Conservation (phyloP, 2,113 vertebrate species). For the Kryptolebias marmoratus region DNA sequence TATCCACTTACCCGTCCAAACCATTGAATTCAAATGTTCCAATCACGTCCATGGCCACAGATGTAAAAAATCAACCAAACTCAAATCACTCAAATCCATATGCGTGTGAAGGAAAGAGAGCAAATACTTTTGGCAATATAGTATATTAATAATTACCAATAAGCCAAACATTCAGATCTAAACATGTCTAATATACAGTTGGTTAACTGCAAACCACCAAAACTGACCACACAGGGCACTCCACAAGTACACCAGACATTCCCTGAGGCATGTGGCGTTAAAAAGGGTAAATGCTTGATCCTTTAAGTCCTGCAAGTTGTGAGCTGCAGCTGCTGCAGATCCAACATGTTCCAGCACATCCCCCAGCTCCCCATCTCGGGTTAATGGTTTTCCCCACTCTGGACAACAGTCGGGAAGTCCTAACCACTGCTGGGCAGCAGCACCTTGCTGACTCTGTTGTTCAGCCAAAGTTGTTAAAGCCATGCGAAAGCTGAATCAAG, state of each 20-base stretch:
- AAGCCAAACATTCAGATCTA: no score
- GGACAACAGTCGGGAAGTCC: not conserved
- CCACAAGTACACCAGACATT: not conserved
- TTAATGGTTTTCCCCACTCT: not conserved
- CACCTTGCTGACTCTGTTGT: not conserved
- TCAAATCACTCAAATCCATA: no score
- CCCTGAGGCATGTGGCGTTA: not conserved
- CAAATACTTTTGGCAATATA: no score
- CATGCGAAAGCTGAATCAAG: not conserved
- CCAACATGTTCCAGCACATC: not conserved
- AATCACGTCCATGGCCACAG: no score
- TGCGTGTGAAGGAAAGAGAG: no score
- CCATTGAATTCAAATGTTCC: no score
- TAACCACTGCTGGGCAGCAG: not conserved
- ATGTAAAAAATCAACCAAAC: no score
- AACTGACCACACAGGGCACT: not conserved
- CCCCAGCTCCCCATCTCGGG: not conserved
- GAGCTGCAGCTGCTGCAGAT: conserved; percentile 2
- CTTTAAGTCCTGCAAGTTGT: not conserved
- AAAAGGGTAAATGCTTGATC: not conserved
- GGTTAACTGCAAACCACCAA: not conserved
- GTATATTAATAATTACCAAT: not conserved
- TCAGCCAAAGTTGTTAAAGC: not conserved
- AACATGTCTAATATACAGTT: not conserved
- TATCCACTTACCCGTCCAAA: no score